Base-by-base conservation (phyloP, 2,888 invertebrate genomes). In the Latheticus oryzae region DNA sequence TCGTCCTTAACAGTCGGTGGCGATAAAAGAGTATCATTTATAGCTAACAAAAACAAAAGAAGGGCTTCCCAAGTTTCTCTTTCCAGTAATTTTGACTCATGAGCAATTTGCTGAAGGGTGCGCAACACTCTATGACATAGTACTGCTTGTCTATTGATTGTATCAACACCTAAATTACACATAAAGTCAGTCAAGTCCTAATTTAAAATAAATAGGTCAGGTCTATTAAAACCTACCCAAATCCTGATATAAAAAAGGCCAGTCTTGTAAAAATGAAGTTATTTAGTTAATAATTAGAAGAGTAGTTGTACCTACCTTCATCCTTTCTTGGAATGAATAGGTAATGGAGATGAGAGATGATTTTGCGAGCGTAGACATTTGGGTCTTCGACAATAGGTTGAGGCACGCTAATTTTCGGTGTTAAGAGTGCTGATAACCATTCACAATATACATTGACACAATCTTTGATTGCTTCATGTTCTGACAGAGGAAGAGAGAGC, bases 371-470 rank as follows among this genome's bases (percentile, higher is more conserved):
- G 78, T 96, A 97, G 59, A 90, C 84, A 75, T 95, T 93, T 0
- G 97, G 94, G 74, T 95, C 91, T 52, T 93, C 92, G 32, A 88
- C 84, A 5, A 97, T 88, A 0, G 97, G 95, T 65, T 87, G 85
- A 0, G 97, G 97, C 9, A 97, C 91, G 66, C 93, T 91, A 47
- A 93, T 86, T 72, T 93, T 91, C 1, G 94, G 92, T 13, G 90
- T 88, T 64, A 92, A 86, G 61, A 97, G 81, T 1, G 96, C 92
- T 0, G 93, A 90, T 63, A 98, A 81, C 97, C 97, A 98, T 73
- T 97, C 95, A 77, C 96, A 97, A 75, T 97, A 97, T 21, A 97
- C 91, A 75, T 93, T 93, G 28, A 97, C 97, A 77, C 97, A 97
- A 78, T 97, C 96, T 63, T 95, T 89, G 43, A 97, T 90, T 0